Base-by-base conservation (phyloP, 2,113 vertebrate genomes). In the Neomonachus schauinslandi region DNA sequence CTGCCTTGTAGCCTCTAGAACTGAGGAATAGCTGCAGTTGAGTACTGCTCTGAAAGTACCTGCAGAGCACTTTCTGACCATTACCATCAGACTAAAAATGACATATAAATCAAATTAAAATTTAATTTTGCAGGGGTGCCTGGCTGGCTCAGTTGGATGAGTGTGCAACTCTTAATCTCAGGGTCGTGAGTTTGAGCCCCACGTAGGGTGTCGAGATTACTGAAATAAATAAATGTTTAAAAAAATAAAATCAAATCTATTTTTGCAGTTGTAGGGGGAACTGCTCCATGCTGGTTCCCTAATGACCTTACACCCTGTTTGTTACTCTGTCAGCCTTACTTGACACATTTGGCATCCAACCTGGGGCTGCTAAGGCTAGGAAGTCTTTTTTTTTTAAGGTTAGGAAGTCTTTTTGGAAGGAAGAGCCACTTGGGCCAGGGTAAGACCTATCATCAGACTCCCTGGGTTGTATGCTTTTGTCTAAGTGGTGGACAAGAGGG, bases 101-200 rank as follows among this genome's bases (percentile, higher is more conserved):
- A 63, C 51, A 21, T 79, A 93, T 33, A 77, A 77, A 42, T 77
- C 51, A 84, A 96, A 82, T 67, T 96, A 74, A 93, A 84, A 89
- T 31, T 69, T n/a, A 19, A 19, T n/a, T 69, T n/a, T 19, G 33
- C 10, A 26, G 59, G 24, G 19, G 57, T 57, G 59, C 59, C 57
- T 63, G 59, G 9, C 65, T 69, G 31, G 65, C 65, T 69, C 16
- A 69, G 33, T n/a, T n/a, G 31, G 65, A 69, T n/a, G 65, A 69
- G 33, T n/a, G 16, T 69, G 33, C 16, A 15, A 19, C 33, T 69
- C 33, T 69, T 69, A 69, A 69, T n/a, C 65, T 69, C 33, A 69
- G 31, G 31, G 33, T n/a, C 3, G 7, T n/a, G 31, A n/a, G 1
- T 69, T 19, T n/a, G 65, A 69, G 33, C 65, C 33, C 33, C 33